phyloP scores from a whole-genome alignment of 2,888 invertebrate genomes.

The Pandemis heparana region DNA sequence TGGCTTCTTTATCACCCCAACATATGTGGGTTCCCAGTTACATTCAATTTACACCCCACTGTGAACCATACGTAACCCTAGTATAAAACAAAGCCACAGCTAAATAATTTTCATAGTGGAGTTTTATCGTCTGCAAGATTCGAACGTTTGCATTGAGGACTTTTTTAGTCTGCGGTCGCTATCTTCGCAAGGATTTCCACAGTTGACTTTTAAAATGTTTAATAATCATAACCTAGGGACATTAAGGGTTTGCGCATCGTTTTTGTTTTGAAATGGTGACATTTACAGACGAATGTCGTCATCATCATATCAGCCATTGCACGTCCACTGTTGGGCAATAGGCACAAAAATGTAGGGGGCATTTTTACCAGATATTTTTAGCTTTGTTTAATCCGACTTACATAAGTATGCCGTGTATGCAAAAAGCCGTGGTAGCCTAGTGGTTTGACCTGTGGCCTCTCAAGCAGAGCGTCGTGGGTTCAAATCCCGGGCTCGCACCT shows the following conservation, averaged over 20 bases:
- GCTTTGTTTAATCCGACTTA: too few species aligned
- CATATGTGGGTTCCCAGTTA: slow-evolving; percentile 53
- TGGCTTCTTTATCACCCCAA: slow-evolving; percentile 53
- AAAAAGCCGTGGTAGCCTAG: too few species aligned
- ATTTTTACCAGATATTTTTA: too few species aligned
- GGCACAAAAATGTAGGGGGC: too few species aligned
- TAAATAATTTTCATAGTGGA: slow-evolving; percentile 16
- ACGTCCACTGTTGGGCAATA: too few species aligned
- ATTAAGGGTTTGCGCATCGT: slow-evolving; percentile 45
- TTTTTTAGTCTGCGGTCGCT: slow-evolving; percentile 48
- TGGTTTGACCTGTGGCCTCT: too few species aligned
- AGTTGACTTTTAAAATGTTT: slow-evolving; percentile 58
- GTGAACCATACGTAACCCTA: slow-evolving; percentile 44
- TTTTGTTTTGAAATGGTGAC: slow-evolving; percentile 30
- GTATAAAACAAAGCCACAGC: slow-evolving; percentile 48
- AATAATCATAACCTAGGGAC: slow-evolving; percentile 52
- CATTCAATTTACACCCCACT: slow-evolving; percentile 57
- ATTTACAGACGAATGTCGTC: too few species aligned
- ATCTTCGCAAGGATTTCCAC: slow-evolving; percentile 52
- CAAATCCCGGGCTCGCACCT: too few species aligned
- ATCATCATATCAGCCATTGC: too few species aligned
- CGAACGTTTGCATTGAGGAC: background rate
- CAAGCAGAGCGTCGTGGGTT: too few species aligned
- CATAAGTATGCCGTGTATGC: too few species aligned
- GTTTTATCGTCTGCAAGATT: slow-evolving; percentile 10